A percentile compares a stretch with the other conserved stretches of the same genome.
These are phyloP conservation scores for Drosophila greeni DNA, from an alignment of 2,888 invertebrate species.

Conservation along the genomic window DNA sequence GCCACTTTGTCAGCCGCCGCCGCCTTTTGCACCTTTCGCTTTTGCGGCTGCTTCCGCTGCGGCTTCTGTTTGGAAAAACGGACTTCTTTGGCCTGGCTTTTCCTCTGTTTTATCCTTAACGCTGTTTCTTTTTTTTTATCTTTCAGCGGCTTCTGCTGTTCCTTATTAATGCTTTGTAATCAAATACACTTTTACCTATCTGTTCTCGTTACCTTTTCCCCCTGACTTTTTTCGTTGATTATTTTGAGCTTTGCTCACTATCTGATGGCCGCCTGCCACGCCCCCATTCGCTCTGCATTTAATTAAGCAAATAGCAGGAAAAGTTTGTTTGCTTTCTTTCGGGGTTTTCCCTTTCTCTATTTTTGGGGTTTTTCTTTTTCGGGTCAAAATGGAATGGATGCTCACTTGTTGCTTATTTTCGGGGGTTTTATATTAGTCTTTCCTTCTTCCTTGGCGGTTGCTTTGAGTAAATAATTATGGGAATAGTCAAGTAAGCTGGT, in stretches of 20 bases:
- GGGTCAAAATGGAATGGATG: conserved; percentile 20
- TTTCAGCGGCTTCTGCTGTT: conserved; percentile 16
- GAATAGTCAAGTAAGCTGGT: conserved; percentile 7
- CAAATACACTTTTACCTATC: conserved; percentile 51
- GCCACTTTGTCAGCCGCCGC: conserved; percentile 11
- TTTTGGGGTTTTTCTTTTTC: conserved; percentile 28
- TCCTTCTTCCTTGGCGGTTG: conserved; percentile 15
- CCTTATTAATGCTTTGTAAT: conserved; percentile 65
- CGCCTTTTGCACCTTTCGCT: conserved; percentile 36
- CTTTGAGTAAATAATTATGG: conserved; percentile 25
- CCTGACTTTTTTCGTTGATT: conserved; percentile 20
- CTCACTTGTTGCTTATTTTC: conserved; percentile 53
- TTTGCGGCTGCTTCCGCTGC: conserved; percentile 24
- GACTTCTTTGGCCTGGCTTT: conserved; percentile 21
- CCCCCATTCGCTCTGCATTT: conserved; percentile 57
- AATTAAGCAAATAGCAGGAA: conserved; percentile 67
- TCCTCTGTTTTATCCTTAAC: conserved; percentile 31
- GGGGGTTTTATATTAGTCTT: conserved; percentile 18
- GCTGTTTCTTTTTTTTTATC: conserved; percentile 15
- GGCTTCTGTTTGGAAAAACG: conserved; percentile 30
- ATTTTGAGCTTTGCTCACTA: conserved; percentile 41
- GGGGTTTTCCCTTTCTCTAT: conserved; percentile 15
- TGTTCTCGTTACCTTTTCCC: conserved; percentile 8
- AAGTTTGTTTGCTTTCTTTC: conserved; percentile 29
- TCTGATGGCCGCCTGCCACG: conserved; percentile 44